phyloP scores from a whole-genome alignment of 1,140 invertebrate genomes.

The Pseudomyrmex pallidus region DNA sequence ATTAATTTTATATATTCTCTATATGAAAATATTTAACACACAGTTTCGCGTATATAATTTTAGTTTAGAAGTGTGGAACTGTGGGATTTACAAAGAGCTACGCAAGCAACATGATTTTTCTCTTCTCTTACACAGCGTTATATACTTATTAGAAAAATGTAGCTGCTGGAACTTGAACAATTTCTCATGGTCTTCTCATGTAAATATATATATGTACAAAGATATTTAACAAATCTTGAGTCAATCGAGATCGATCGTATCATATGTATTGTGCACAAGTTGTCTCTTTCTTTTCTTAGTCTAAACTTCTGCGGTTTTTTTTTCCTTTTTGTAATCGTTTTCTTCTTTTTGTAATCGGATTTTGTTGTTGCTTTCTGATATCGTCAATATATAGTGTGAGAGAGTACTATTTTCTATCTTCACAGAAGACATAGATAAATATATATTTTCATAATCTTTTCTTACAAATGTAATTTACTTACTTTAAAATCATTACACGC shows the following conservation, averaged over 20 bases:
- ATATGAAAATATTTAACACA: constrained; percentile 66
- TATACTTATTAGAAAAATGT: constrained; percentile 63
- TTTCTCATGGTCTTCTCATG: constrained; percentile 71
- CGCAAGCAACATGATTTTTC: constrained; percentile 58
- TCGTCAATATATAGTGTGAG: constrained; percentile 85
- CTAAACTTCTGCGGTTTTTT: constrained; percentile 74
- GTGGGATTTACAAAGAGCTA: constrained; percentile 46
- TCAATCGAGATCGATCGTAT: constrained; percentile 67
- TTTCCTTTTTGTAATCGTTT: constrained; percentile 69
- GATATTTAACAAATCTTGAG: constrained; percentile 77
- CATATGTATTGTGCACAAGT: constrained; percentile 76
- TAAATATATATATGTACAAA: constrained; percentile 78
- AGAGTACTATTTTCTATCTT: constrained; percentile 87
- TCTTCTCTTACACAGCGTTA: constrained; percentile 41
- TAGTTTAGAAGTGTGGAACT: constrained; percentile 36
- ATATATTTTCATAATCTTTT: constrained; percentile 86
- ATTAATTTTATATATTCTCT: constrained; percentile 33
- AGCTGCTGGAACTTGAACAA: constrained; percentile 75
- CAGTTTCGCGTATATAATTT: constrained; percentile 22
- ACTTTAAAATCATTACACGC: constrained; percentile 84
- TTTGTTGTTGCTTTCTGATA: constrained; percentile 75
- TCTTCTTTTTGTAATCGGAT: constrained; percentile 72
- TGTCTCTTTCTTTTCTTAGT: constrained; percentile 68
- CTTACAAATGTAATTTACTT: constrained; percentile 86
- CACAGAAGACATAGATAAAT: constrained; percentile 88